Evolutionary conservation across 2,113 vertebrate species (phyloP), one percentile per base, ranked within the genome.

Genomic region (Gyps fulvus): DNA sequence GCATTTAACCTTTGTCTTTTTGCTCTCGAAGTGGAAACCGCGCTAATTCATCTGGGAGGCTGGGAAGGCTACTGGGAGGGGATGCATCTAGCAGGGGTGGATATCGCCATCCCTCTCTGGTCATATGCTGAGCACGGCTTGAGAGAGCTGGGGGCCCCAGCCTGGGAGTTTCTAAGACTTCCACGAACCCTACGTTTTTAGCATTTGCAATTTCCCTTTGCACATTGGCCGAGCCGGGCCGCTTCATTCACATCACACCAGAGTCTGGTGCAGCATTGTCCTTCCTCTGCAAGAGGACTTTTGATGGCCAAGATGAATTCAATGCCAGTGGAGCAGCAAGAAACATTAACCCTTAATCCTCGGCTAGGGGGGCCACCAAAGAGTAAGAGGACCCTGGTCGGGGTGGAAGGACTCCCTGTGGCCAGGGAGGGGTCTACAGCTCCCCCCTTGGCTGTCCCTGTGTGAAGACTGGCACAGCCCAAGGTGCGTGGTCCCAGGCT

Each of bases 301-400:
- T 50, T 40, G 71, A 50, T 80, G 72, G 40, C 71, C 66, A 73
- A 34, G 61, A 83, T 40, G n/a, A 92, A 66, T 61, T 59, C 78
- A 31, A 10, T 38, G 55, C 40, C 70, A n/a, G 22, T 34, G 66
- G 49, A 89, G 66, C n/a, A 65, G 49, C 76, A 40, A 38, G 81
- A 59, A 82, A 29, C 11, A 7, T 87, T 79, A 73, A 92, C 52
- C 65, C 86, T 57, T 62, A 31, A 50, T 77, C n/a, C 42, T 34
- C 4, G 0, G 29, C 59, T 17, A 4, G 34, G 11, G 50, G 5
- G 18, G n/a, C 5, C 69, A 47, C 47, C 0, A 2, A 26, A 63
- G 45, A 42, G 76, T 32, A 9, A 6, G 49, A 23, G 63, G 72
- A 38, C 5, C 22, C 65, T 29, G 15, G 25, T 1, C 0, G 2